Evolutionary conservation across 1,140 invertebrate species (phyloP).

Genomic region (Planococcus citri): DNA sequence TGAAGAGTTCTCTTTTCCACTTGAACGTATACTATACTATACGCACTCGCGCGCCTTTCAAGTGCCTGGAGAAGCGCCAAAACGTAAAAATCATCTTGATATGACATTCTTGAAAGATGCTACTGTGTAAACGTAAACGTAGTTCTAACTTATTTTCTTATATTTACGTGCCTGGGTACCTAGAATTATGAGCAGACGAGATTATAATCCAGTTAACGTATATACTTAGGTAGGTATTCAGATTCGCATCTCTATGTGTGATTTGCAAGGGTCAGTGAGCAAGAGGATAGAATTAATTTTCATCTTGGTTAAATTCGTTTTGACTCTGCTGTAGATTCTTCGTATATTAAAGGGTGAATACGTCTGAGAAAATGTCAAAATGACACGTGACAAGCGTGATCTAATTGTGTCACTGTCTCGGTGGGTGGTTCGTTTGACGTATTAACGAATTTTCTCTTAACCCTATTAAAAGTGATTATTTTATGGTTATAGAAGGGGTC

Average conservation of each 20-base stretch:
- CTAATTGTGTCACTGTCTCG: not conserved
- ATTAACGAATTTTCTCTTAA: too few relatives aligned
- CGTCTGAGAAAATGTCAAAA: not conserved
- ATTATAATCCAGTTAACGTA: not conserved
- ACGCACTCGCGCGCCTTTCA: not conserved
- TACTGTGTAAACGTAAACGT: not conserved
- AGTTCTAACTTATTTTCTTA: too few relatives aligned
- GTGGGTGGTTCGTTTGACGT: not conserved
- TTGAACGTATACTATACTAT: too few relatives aligned
- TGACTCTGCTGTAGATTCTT: too few relatives aligned
- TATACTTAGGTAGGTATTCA: too few relatives aligned
- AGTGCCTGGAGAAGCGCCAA: not conserved
- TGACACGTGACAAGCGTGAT: conserved; percentile 11
- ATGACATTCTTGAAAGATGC: not conserved
- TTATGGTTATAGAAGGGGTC: too few relatives aligned
- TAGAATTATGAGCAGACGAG: not conserved
- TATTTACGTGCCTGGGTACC: not conserved
- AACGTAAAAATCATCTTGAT: not conserved
- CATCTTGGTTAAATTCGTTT: too few relatives aligned
- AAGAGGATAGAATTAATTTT: too few relatives aligned
- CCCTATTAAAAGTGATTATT: too few relatives aligned
- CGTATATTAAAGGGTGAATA: too few relatives aligned
- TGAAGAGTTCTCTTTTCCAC: not conserved
- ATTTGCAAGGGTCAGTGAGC: too few relatives aligned
- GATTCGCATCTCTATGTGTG: too few relatives aligned